A percentile compares a stretch with the other conserved stretches of the same genome.
phyloP scores from a whole-genome alignment of 2,888 invertebrate genomes.

The Plemyria rubiginata region DNA sequence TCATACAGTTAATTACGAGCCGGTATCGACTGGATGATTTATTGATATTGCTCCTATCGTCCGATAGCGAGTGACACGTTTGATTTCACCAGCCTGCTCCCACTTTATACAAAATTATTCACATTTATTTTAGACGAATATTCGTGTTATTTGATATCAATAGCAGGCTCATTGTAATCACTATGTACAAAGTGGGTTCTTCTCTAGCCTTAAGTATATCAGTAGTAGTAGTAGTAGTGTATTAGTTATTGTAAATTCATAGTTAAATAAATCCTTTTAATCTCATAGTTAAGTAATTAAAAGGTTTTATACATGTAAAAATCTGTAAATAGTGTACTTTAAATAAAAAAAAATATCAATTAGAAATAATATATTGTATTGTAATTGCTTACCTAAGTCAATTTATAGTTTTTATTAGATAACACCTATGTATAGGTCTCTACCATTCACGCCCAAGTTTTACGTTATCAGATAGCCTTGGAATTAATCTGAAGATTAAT shows the following conservation, averaged over 20 bases:
- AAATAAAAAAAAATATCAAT: too few species aligned
- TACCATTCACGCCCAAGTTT: slow-evolving; percentile 16
- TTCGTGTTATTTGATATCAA: neutral
- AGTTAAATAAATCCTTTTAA: too few species aligned
- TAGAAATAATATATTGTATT: too few species aligned
- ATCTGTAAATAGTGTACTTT: too few species aligned
- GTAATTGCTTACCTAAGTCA: too few species aligned
- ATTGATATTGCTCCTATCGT: slow-evolving; percentile 74
- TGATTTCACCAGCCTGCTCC: slow-evolving; percentile 34
- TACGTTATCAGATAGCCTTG: slow-evolving; percentile 47
- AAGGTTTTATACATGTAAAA: too few species aligned
- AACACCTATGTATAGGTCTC: slow-evolving; percentile 3
- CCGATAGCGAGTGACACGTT: slow-evolving; percentile 50
- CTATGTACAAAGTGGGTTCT: too few species aligned
- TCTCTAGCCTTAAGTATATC: too few species aligned
- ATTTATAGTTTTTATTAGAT: too few species aligned
- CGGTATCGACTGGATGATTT: slow-evolving; percentile 75
- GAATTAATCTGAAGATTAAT: slow-evolving; percentile 51
- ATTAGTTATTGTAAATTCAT: too few species aligned
- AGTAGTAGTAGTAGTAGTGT: too few species aligned
- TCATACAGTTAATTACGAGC: slow-evolving; percentile 73
- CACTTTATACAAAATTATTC: neutral
- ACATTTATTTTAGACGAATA: slow-evolving; percentile 16
- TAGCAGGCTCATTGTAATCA: neutral
- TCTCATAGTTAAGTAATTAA: too few species aligned